These are phyloP conservation scores for Mamestra configurata DNA, from an alignment of 1,140 invertebrate species.

Conservation along the genomic window DNA sequence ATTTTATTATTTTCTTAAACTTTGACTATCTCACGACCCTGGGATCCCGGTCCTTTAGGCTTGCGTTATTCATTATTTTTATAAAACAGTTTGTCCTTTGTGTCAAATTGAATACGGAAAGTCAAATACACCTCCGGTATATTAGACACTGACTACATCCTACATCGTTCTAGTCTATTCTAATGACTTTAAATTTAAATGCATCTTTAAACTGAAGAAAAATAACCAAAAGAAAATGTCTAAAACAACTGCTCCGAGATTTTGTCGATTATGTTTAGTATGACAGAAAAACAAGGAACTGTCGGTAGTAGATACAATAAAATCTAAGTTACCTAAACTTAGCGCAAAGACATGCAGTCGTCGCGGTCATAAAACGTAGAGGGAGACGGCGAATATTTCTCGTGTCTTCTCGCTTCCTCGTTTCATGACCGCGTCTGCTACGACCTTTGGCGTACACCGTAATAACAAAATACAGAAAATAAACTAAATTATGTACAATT, in stretches of 20 bases:
- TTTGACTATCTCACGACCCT: no score
- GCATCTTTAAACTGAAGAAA: not conserved
- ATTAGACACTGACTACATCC: not conserved
- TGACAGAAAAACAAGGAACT: not conserved
- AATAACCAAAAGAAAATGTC: not conserved
- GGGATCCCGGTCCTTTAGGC: no score
- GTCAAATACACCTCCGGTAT: no score
- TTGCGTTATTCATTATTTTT: no score
- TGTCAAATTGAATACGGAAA: no score
- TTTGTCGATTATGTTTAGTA: no score
- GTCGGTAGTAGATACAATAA: not conserved
- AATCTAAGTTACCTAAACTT: not conserved
- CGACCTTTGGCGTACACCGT: not conserved
- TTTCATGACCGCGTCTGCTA: not conserved
- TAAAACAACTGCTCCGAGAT: not conserved
- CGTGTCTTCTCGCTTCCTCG: not conserved
- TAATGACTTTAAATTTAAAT: slow-evolving; percentile 10
- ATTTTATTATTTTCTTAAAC: no score
- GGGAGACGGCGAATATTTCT: no score
- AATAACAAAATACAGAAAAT: slow-evolving; percentile 4
- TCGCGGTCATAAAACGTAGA: no score
- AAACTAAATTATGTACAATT: slow-evolving; percentile 60
- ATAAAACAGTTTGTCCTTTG: no score
- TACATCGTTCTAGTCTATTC: not conserved
- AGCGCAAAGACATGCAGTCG: no score